Base-by-base conservation (phyloP, 2,797 vertebrate species). In the Bradypus variegatus region DNA sequence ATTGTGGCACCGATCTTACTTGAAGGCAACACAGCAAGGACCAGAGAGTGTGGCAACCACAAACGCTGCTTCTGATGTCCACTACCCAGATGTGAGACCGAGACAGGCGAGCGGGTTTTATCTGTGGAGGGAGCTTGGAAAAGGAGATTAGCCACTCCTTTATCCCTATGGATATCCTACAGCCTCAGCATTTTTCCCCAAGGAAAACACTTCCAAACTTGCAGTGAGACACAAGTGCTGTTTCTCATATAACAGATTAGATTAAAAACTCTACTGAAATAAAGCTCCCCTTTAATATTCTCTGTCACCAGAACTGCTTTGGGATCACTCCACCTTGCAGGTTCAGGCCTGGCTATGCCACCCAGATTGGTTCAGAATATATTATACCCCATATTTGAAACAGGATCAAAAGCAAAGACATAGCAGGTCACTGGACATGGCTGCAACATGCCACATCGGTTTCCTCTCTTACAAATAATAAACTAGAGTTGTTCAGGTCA, bases 101-200 rank as follows among this genome's bases (percentile, higher is more conserved):
- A 2, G 3, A 70, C 41, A 21, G 5, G 0, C 45, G 41, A 5
- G 0, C 3, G 2, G 18, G 9, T 29, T 58, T 1, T 3, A 38
- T 29, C 8, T 33, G 33, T 38, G 77, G 58, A 0, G 11, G 81
- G 77, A 45, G 58, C 27, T 5, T 11, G 53, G 29, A 6, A 13
- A 86, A 33, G 0, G 8, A 41, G 23, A 45, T n/a, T 5, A 60
- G 27, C 64, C 38, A 48, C 4, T 16, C 2, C 6, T 16, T 36
- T 6, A 48, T 38, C 53, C 23, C 33, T 12, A 2, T 1, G 31
- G 38, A 10, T 15, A 25, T 19, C 23, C 10, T 14, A 8, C n/a
- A 48, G 60, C 33, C 36, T 85, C 18, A 27, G 2, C 25, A 31
- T 70, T 67, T 8, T 29, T 73, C 55, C 86, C 70, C 62, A 72